Evolutionary conservation across 2,797 vertebrate species (phyloP).

Genomic region (Strix occidentalis): DNA sequence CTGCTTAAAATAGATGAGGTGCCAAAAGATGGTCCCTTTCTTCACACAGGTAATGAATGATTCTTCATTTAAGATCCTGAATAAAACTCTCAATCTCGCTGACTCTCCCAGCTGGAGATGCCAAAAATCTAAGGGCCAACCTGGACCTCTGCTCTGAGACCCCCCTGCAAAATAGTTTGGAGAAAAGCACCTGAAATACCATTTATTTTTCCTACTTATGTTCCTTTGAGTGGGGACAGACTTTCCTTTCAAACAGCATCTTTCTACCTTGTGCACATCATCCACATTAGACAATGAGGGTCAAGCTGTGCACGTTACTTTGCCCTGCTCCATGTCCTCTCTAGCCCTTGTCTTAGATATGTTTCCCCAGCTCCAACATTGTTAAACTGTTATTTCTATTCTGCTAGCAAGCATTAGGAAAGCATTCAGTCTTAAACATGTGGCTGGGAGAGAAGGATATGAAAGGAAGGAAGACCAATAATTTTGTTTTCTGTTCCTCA

Average conservation of each 20-base stretch:
- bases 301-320: accelerated
- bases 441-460: not conserved
- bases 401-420: not conserved
- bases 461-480: not conserved
- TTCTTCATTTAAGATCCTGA: not conserved
- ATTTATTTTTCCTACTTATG: accelerated
- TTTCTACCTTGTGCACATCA: not conserved
- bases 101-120: not conserved
- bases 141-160: accelerated
- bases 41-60: not conserved
- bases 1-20: not conserved
- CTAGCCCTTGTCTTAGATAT: not conserved
- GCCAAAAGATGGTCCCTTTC: not conserved
- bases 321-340: not conserved
- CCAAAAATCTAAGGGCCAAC: not conserved
- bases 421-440: not conserved
- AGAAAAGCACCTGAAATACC: not conserved
- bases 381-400: not conserved
- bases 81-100: not conserved
- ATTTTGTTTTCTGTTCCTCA: not conserved
- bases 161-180: not conserved
- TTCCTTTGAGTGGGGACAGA: not conserved
- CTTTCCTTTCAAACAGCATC: not conserved
- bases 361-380: not conserved
- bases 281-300: accelerated